phyloP scores from a whole-genome alignment of 2,888 invertebrate genomes.

The Euspilapteryx auroguttella region DNA sequence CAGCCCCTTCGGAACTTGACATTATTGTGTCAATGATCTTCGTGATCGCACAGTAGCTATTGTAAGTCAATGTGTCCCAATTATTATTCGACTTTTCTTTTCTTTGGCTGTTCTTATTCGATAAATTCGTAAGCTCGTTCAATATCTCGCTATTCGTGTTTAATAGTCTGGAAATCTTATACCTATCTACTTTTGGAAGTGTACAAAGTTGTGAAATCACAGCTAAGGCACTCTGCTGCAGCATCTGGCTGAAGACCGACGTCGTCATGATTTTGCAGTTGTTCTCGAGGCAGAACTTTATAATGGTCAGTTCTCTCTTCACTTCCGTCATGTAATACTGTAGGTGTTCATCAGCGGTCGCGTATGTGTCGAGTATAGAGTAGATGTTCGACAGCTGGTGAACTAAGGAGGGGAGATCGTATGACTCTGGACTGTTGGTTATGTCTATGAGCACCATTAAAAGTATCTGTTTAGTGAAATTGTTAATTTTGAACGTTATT shows the following conservation, averaged over 20 bases:
- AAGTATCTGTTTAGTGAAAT: constrained; percentile 50
- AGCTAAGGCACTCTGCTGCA: constrained; percentile 46
- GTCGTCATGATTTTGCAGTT: constrained; percentile 54
- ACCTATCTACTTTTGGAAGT: constrained; percentile 47
- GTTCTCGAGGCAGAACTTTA: constrained; percentile 52
- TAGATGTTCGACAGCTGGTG: constrained; percentile 48
- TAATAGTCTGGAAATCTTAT: constrained; percentile 47
- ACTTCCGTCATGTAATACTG: constrained; percentile 52
- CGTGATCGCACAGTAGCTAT: constrained; percentile 51
- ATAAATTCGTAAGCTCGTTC: constrained; percentile 27
- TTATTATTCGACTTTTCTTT: constrained; percentile 18
- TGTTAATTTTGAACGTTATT: constrained; percentile 49
- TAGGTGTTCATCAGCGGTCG: constrained; percentile 36
- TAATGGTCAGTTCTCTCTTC: constrained; percentile 46
- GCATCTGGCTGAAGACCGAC: constrained; percentile 43
- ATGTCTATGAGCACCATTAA: constrained; percentile 52
- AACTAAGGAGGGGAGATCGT: constrained; percentile 40
- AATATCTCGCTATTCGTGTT: constrained; percentile 45
- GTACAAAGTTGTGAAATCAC: constrained; percentile 54
- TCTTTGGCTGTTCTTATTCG: constrained; percentile 18
- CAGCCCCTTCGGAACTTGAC: constrained; percentile 27
- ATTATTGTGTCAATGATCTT: constrained; percentile 50
- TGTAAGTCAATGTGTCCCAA: constrained; percentile 52
- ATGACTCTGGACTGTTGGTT: constrained; percentile 46
- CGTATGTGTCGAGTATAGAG: constrained; percentile 46